These are phyloP conservation scores for Urophycis tenuis DNA, from an alignment of 2,797 vertebrate species.

Conservation along the genomic window DNA sequence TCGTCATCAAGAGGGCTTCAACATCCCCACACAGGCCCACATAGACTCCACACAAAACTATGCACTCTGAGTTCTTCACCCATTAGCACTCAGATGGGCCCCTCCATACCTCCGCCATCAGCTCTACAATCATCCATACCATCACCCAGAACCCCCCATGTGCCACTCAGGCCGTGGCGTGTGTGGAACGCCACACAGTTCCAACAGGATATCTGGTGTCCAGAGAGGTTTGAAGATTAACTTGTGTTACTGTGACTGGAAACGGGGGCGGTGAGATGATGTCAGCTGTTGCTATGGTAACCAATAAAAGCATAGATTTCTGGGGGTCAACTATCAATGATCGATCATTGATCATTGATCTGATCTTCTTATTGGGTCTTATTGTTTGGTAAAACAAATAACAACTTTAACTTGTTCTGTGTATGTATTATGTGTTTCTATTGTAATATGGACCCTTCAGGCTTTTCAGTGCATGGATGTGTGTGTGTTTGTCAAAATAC, in stretches of 20 bases:
- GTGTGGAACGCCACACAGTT: slow-evolving; percentile 23
- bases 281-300: neutral
- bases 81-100: slow-evolving; percentile 9
- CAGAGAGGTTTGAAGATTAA: slow-evolving; percentile 8
- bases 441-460: neutral
- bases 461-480: neutral
- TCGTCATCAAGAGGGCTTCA: neutral
- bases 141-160: too few species aligned
- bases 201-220: slow-evolving; percentile 33
- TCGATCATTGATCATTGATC: neutral
- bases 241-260: neutral
- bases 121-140: too few species aligned
- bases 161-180: neutral
- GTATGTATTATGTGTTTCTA: neutral
- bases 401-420: neutral
- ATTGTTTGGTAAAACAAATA: neutral
- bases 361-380: neutral
- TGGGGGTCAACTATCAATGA: neutral
- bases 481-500: neutral
- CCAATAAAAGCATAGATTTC: neutral
- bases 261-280: neutral
- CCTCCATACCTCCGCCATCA: neutral
- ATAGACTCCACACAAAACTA: neutral
- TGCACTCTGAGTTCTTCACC: neutral
- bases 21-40: too few species aligned